Conservation (phyloP, 2,113 vertebrate genomes). For the Hypanus sabinus region DNA sequence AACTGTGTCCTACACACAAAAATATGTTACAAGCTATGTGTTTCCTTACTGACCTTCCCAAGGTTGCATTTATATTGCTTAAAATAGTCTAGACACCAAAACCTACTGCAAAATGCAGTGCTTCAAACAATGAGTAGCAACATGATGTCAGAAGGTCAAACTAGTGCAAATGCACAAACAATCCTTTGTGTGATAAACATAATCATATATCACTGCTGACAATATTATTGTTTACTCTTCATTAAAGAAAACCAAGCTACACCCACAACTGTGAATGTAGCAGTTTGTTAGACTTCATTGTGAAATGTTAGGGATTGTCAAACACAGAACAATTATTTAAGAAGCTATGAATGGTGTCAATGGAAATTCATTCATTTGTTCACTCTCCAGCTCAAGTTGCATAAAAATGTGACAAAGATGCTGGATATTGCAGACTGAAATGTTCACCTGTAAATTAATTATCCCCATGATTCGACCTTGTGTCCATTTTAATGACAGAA, state of each 20-base stretch:
- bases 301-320: neutral
- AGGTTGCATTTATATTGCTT: neutral
- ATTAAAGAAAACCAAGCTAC: neutral
- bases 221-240: conserved; percentile 5
- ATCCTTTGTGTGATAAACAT: neutral
- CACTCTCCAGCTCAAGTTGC: neutral
- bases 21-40: neutral
- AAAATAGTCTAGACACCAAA: neutral
- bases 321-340: neutral
- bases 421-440: neutral
- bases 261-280: neutral
- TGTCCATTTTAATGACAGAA: neutral
- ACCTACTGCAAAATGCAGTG: neutral
- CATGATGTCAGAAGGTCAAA: neutral
- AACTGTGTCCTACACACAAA: neutral
- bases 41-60: neutral
- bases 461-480: neutral
- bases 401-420: neutral
- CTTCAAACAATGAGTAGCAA: neutral
- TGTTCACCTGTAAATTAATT: neutral
- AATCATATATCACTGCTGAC: neutral
- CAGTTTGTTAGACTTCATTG: neutral
- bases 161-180: neutral
- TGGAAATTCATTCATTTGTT: neutral
- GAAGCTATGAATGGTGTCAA: neutral